These are phyloP conservation scores for Furcifer pardalis DNA, from an alignment of 2,797 vertebrate species.

Conservation along the genomic window DNA sequence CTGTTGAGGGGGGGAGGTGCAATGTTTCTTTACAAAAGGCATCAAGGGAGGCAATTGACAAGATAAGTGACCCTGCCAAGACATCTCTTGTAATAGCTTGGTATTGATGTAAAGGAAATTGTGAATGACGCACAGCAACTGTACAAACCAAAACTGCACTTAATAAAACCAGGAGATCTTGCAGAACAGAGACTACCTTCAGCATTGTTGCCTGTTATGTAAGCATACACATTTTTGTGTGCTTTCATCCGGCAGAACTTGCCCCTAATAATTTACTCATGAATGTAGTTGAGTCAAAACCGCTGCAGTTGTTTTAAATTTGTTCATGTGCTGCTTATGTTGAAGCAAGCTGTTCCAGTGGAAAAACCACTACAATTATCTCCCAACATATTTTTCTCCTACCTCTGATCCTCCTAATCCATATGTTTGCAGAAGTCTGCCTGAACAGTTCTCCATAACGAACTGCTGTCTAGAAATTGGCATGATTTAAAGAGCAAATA, in stretches of 20 bases:
- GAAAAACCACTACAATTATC: background rate
- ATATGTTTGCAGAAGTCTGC: no score
- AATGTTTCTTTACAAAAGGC: background rate
- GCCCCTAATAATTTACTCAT: background rate
- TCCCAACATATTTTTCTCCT: background rate
- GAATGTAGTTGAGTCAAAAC: background rate
- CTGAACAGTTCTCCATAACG: background rate
- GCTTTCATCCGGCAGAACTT: background rate
- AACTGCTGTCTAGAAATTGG: background rate
- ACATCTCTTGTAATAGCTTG: background rate
- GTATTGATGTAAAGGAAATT: background rate
- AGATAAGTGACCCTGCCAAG: background rate
- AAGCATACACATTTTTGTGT: background rate
- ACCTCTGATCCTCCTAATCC: background rate
- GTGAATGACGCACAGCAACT: background rate
- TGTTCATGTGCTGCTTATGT: background rate
- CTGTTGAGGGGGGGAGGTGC: background rate
- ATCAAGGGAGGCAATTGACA: background rate
- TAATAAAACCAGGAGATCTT: slow-evolving; percentile 11
- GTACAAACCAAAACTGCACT: background rate
- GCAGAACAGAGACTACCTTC: background rate
- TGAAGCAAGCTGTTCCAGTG: background rate
- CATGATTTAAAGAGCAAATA: background rate
- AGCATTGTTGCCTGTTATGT: background rate
- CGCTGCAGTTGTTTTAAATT: background rate